These are phyloP conservation scores for Xyrauchen texanus DNA, from an alignment of 2,113 vertebrate species.

Conservation along the genomic window DNA sequence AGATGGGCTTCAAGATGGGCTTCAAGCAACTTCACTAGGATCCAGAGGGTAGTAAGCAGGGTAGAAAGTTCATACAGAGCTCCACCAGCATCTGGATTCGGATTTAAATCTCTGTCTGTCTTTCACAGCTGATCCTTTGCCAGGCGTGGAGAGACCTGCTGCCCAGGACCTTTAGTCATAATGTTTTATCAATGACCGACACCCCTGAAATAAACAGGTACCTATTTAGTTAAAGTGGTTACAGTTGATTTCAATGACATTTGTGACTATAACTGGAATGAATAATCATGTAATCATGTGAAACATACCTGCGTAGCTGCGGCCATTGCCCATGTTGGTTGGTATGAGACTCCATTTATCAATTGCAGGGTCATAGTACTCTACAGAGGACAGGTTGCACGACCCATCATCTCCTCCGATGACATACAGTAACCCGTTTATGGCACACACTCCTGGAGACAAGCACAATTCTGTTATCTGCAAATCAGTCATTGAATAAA, in stretches of 20 bases:
- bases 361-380: constrained; percentile 88
- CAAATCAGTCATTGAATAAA: too few relatives aligned
- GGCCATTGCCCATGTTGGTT: constrained; percentile 94
- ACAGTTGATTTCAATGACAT: background rate
- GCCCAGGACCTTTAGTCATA: constrained; percentile 75
- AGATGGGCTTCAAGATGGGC: background rate
- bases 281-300: background rate
- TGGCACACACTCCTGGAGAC: constrained; percentile 86
- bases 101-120: constrained; percentile 47
- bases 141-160: constrained; percentile 41
- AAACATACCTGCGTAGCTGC: constrained; percentile 87
- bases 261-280: background rate
- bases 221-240: background rate
- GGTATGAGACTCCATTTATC: constrained; percentile 95
- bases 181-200: constrained; percentile 90
- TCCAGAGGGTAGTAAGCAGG: background rate
- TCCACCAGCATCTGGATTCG: background rate
- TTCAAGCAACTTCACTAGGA: background rate
- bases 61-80: background rate
- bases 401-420: constrained; percentile 95
- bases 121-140: constrained; percentile 13
- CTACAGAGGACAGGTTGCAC: constrained; percentile 92
- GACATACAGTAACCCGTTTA: constrained; percentile 92
- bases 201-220: constrained; percentile 77
- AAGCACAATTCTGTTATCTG: background rate